Base-by-base conservation (phyloP, 2,113 vertebrate genomes). In the Melanostigma gelatinosum region DNA sequence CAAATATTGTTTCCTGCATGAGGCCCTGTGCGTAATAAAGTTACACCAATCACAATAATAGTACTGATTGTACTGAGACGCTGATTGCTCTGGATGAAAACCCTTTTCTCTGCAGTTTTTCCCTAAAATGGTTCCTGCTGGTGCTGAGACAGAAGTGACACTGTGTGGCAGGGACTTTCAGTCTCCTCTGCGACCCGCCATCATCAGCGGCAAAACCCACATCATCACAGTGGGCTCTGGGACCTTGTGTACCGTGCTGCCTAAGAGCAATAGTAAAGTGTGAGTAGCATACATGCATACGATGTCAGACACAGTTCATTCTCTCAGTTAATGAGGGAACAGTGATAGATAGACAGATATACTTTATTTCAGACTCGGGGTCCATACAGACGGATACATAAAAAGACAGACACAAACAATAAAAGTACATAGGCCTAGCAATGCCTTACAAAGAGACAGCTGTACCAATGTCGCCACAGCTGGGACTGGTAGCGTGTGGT, bases 91-190 rank as follows among this genome's bases (percentile, higher is more conserved):
- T 70, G 40, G 18, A 34, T 62, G 58, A 6, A 24, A 64, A 36
- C 27, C n/a, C 29, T 22, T 69, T 50, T 69, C 22, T 83, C 15
- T 87, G 68, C 91, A 99, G 98, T 97, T 99, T 94, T 92, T 95
- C 34, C 98, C 98, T 3, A 94, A 79, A 81, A 96, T 79, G 0
- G 96, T 94, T 2, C 96, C 97, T 0, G 86, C 93, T 62, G 88
- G 64, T 29, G 96, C 97, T 22, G 94, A 85, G 68, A 97, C 96
- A 0, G 94, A 94, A 60, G 74, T 99, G 82, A 97, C 95, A 0
- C 84, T 99, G 57, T 99, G 97, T 0, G 98, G 98, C 22, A 95
- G 93, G 91, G 96, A 96, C 58, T 97, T 99, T 91, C 93, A 77
- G 76, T 95, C 95, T 61, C 54, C 46, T 38, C 38, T 0, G 1